These are phyloP conservation scores for Aporophyla lueneburgensis DNA, from an alignment of 2,888 invertebrate genomes.

Conservation along the genomic window DNA sequence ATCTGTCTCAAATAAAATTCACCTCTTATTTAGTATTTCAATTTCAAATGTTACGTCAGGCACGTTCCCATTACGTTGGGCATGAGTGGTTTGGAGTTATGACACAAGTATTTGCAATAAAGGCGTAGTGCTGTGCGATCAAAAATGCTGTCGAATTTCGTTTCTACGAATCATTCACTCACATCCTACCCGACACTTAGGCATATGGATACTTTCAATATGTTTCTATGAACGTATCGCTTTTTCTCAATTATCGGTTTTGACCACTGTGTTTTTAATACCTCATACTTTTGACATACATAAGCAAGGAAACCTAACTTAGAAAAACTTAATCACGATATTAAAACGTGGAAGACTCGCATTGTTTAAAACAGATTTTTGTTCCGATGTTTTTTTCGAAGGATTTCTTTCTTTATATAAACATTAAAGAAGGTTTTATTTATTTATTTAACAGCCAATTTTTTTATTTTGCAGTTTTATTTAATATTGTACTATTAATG, in stretches of 20 bases:
- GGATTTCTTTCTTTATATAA: no score
- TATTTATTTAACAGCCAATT: no score
- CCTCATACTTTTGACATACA: neutral
- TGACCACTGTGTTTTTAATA: neutral
- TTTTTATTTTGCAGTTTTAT: no score
- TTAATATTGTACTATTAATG: no score
- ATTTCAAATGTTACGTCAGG: neutral
- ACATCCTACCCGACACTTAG: no score
- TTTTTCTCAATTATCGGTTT: neutral
- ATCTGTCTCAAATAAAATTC: neutral
- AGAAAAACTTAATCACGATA: neutral
- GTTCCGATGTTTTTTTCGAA: no score
- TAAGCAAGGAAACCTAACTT: neutral
- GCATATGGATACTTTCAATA: neutral
- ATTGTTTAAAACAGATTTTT: no score
- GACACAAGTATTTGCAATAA: slow-evolving; percentile 10
- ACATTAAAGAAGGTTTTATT: no score
- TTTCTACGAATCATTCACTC: no score
- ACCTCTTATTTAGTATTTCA: neutral
- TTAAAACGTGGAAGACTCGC: no score
- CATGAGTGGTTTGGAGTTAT: slow-evolving; percentile 2
- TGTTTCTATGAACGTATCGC: neutral
- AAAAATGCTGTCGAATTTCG: neutral
- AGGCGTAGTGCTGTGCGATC: neutral
- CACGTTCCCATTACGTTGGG: neutral